Evolutionary conservation across 2,888 invertebrate species (phyloP).

Genomic region (Seira musarum): DNA sequence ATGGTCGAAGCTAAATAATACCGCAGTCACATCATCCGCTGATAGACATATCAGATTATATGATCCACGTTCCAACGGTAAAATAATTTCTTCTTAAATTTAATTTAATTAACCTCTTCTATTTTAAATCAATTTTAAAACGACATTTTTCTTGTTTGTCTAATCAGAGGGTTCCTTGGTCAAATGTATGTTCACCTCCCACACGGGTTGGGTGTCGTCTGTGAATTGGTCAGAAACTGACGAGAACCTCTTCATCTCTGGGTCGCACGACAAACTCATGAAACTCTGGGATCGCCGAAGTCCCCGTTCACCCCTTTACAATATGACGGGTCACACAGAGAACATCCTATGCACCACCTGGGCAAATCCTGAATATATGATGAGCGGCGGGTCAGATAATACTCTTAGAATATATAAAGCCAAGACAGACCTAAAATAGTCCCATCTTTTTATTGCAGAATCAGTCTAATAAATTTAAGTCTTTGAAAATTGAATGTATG

Average conservation of each 20-base stretch:
- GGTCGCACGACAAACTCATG: constrained; percentile 90
- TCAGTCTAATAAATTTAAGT: too few species aligned
- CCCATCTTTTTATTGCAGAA: too few species aligned
- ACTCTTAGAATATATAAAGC: constrained; percentile 90
- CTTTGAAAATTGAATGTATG: too few species aligned
- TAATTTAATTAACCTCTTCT: background rate
- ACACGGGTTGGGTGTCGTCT: constrained; percentile 92
- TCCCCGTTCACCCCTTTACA: constrained; percentile 91
- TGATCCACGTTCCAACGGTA: constrained; percentile 91
- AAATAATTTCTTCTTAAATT: too few species aligned
- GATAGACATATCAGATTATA: constrained; percentile 93
- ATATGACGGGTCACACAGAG: constrained; percentile 94
- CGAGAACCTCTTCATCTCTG: constrained; percentile 91
- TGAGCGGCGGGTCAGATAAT: constrained; percentile 96
- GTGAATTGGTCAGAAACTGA: constrained; percentile 90
- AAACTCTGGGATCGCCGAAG: constrained; percentile 98
- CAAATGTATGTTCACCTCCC: constrained; percentile 89
- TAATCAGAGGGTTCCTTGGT: constrained; percentile 86
- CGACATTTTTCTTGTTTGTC: constrained; percentile 43
- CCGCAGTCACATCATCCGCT: constrained; percentile 88
- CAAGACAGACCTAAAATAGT: constrained; percentile 70
- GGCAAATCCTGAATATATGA: constrained; percentile 87
- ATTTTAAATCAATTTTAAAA: too few species aligned
- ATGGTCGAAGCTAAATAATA: constrained; percentile 84
- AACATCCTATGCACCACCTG: constrained; percentile 95